phyloP scores from a whole-genome alignment of 2,797 vertebrate genomes.

The Chrysocyon brachyurus region DNA sequence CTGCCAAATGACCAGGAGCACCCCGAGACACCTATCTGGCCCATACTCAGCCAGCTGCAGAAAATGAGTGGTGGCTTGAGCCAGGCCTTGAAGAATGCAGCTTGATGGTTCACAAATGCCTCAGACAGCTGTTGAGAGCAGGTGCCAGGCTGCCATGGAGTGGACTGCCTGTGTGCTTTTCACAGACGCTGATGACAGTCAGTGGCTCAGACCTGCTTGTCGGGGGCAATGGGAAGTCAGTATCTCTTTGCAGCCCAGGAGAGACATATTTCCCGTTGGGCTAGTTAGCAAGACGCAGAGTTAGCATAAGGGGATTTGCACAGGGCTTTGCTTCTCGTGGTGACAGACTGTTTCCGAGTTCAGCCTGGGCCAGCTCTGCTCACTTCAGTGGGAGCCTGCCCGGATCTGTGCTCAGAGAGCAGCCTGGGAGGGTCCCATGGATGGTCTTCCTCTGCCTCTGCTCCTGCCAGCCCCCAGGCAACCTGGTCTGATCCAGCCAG shows the following conservation, averaged over 20 bases:
- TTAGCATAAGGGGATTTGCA: background rate
- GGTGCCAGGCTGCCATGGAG: background rate
- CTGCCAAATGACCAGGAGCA: background rate
- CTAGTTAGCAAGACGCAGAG: conserved; percentile 53
- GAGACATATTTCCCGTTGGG: conserved; percentile 65
- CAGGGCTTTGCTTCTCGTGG: conserved; percentile 32
- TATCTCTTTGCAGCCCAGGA: background rate
- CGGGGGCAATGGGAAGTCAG: conserved; percentile 9
- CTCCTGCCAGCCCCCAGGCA: background rate
- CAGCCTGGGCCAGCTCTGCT: background rate
- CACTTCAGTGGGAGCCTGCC: background rate
- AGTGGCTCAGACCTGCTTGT: background rate
- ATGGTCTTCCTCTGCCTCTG: background rate
- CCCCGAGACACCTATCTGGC: background rate
- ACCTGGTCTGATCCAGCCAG: background rate
- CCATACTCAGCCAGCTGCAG: background rate
- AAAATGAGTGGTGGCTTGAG: background rate
- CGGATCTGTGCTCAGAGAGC: background rate
- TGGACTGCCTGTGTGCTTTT: background rate
- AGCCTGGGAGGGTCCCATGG: background rate
- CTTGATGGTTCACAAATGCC: background rate
- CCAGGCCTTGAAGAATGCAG: background rate
- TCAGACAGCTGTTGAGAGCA: background rate
- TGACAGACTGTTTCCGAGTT: background rate
- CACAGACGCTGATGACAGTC: background rate